Evolutionary conservation across 2,888 invertebrate species (phyloP).

Genomic region (Pristionchus exspectatus): DNA sequence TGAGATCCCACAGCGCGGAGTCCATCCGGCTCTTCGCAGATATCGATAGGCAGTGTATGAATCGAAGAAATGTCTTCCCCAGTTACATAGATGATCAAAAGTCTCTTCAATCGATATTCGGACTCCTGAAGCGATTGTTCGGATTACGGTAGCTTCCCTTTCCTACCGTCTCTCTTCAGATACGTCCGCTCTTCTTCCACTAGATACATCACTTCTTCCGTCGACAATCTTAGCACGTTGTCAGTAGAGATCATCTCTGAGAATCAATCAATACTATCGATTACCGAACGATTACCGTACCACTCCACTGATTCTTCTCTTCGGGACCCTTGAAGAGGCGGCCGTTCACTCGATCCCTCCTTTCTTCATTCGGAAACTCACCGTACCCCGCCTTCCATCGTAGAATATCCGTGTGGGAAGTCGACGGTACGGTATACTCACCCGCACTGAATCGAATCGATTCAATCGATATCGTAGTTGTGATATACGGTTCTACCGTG

Average conservation of each 20-base stretch:
- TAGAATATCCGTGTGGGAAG: constrained; percentile 14
- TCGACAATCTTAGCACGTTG: constrained; percentile 12
- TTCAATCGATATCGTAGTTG: not conserved
- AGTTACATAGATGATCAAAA: not conserved
- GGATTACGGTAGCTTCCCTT: not conserved
- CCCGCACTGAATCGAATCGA: not conserved
- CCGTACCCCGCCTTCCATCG: constrained; percentile 45
- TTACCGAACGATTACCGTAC: constrained; percentile 27
- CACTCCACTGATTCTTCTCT: constrained; percentile 34
- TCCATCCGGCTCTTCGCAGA: constrained; percentile 64
- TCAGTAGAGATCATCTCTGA: not conserved
- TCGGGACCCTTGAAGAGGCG: constrained; percentile 2
- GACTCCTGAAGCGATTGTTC: not conserved
- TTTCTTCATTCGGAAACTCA: constrained; percentile 44
- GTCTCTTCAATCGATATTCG: not conserved
- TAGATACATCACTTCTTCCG: constrained; percentile 50
- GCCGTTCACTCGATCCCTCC: constrained; percentile 44
- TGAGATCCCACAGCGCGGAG: constrained; percentile 61
- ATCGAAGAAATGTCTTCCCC: constrained; percentile 37
- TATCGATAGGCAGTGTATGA: constrained; percentile 58
- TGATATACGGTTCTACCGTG: not conserved
- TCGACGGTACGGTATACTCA: constrained; percentile 50
- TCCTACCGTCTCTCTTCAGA: not conserved
- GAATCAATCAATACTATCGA: not conserved
- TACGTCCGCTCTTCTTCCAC: constrained; percentile 42